Percentiles rank a stretch among this genome's conserved stretches.
These are phyloP conservation scores for Nycticryphes semicollaris DNA, from an alignment of 2,113 vertebrate species.

Conservation along the genomic window DNA sequence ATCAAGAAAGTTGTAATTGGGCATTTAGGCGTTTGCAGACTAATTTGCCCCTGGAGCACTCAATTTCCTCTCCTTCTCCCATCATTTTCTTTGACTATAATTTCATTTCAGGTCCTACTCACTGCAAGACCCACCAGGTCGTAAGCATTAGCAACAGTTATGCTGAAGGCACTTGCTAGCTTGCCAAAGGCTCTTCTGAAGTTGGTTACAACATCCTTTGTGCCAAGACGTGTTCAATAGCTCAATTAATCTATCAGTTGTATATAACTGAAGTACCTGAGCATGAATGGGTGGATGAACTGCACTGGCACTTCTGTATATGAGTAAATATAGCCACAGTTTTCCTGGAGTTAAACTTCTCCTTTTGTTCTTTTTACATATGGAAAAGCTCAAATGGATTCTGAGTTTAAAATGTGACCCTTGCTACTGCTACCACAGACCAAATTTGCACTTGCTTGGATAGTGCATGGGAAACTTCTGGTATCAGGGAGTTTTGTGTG, in stretches of 20 bases:
- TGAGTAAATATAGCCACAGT: background rate
- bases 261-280: background rate
- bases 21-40: background rate
- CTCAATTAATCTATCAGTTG: slow-evolving; percentile 7
- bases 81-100: background rate
- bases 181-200: slow-evolving; percentile 29
- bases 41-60: background rate
- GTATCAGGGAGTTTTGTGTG: background rate
- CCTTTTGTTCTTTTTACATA: background rate
- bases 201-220: background rate
- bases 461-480: background rate
- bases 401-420: background rate
- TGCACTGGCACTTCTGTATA: background rate
- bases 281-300: background rate
- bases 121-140: background rate
- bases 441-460: background rate
- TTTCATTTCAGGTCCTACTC: slow-evolving; percentile 23
- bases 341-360: background rate
- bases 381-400: background rate
- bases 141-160: background rate
- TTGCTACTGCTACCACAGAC: background rate
- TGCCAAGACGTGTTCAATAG: background rate
- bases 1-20: background rate
- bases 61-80: slow-evolving; percentile 5
- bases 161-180: background rate